A percentile compares a stretch with the other conserved stretches of the same genome.
phyloP scores from a whole-genome alignment of 37 sponge, comb jelly and placozoan species.

The Ianthella basta region DNA sequence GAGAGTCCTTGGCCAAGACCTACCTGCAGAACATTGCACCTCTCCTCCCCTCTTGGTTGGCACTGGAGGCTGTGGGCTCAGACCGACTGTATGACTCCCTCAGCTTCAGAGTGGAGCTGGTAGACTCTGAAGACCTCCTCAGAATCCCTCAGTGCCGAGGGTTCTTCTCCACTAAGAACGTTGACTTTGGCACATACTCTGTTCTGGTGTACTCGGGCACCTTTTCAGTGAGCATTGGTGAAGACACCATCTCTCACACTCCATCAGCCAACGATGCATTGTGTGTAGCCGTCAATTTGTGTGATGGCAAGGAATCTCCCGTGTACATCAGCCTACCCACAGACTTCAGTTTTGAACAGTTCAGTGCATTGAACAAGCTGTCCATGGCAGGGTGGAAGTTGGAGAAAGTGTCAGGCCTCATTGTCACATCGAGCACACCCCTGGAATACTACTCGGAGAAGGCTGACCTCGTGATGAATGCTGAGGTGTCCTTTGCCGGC shows the following conservation, averaged over 20 bases:
- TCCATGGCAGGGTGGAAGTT: background rate
- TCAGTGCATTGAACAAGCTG: background rate
- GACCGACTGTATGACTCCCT: background rate
- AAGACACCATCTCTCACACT: background rate
- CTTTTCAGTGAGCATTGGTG: background rate
- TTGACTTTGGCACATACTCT: conserved; percentile 2
- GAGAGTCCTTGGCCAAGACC: conserved; percentile 3
- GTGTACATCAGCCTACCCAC: conserved; percentile 6
- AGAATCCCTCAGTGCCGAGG: background rate
- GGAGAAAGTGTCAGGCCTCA: background rate
- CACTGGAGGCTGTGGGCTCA: background rate
- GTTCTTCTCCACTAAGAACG: background rate
- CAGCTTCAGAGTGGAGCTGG: background rate
- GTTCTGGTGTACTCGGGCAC: conserved; percentile 21
- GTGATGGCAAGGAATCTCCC: background rate
- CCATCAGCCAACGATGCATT: background rate
- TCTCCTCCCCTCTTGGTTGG: conserved; percentile 25
- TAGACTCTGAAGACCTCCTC: background rate
- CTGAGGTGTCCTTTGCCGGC: background rate
- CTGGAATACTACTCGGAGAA: background rate
- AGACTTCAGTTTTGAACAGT: background rate
- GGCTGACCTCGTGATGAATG: background rate
- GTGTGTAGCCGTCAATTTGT: conserved; percentile 17
- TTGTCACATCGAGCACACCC: background rate
- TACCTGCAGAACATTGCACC: background rate